Base-by-base conservation (phyloP, 2,888 invertebrate genomes). In the Sminthurides aquaticus region DNA sequence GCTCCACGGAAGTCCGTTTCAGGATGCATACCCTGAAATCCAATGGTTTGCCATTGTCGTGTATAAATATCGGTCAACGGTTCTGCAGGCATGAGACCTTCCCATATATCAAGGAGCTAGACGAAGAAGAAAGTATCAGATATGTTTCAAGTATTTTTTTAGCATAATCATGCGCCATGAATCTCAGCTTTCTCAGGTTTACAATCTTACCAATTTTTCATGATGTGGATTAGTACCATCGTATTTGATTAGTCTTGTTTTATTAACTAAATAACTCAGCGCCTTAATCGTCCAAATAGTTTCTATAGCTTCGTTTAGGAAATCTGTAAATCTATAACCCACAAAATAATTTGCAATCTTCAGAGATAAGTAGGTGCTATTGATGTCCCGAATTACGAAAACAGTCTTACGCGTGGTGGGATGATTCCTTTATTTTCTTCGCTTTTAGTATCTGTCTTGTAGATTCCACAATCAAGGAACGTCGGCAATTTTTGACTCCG, bases 1-100 rank as follows among this genome's bases (percentile, higher is more conserved):
- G 98, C 98, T 68, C 98, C 98, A 60, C 98, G 86, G 77, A 99
- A 99, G 81, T 99, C 98, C 0, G 98, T 98, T 79, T 91, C 90
- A 0, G 98, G 98, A 82, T 99, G 96, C 76, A 94, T 92, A 20
- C 98, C 98, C 77, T 97, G 96, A 81, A 99, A 99, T 24, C 98
- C 97, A 75, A 97, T 91, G 66, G 87, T 84, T 76, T 92, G 90
- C 98, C 98, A 99, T 76, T 96, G 94, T 75, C 91, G 90, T 0
- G 90, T 88, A 3, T 92, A 84, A 73, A 96, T 81, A 1, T 83
- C 81, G 67, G 86, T 85, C 5, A 98, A 79, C 5, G 81, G 79
- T 67, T 85, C 85, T 61, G 87, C 81, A 0, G 93, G 92, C 82
- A 88, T 89, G 57, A 72, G 60, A 29, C 69, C 70, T 29, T 68